Evolutionary conservation across 1,140 invertebrate species (phyloP), one percentile per base, ranked within the genome.

Genomic region (Mycetomoellerius zeteki): DNA sequence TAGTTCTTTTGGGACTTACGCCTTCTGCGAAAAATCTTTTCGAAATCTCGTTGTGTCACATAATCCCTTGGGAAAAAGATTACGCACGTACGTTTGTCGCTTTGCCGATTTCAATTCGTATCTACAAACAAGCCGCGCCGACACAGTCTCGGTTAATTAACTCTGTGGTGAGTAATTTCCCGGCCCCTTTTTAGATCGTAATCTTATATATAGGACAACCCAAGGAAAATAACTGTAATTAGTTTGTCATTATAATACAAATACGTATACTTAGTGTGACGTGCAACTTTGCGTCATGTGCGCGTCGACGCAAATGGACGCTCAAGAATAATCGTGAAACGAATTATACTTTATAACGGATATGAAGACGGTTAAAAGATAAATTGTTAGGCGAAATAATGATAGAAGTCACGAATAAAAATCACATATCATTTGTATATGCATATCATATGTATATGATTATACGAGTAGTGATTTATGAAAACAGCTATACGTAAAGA

Each of bases 201-300:
- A 81, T 71, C 64, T 27, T 14, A n/a, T n/a, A n/a, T n/a, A n/a
- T n/a, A 24, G 16, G 33, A 69, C 30, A 47, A 52, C 1, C 19
- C 47, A 10, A 56, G 16, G 64, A 71, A 71, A 81, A 81, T 71
- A n/a, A 71, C 78, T 27, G 30, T 71, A 71, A 71, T 81, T 81
- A 81, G 56, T 81, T 81, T 58, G 52, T 81, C 64, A 43, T 81
- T 71, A 81, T 43, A 81, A 56, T 43, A 24, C 33, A 27, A 71
- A 81, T 21, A 43, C 24, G 37, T 60, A n/a, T 21, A 12, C 33
- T 73, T 30, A 47, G 37, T 24, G 16, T 24, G 47, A 62, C 30
- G 4, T 67, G 19, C 24, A 67, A 69, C 64, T 19, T 54, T 8
- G 47, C 14, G 47, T 69, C 43, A 54, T 56, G 64, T 24, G 27